Conservation (phyloP, 1,140 invertebrate species). For the Oscheius sp. region DNA sequence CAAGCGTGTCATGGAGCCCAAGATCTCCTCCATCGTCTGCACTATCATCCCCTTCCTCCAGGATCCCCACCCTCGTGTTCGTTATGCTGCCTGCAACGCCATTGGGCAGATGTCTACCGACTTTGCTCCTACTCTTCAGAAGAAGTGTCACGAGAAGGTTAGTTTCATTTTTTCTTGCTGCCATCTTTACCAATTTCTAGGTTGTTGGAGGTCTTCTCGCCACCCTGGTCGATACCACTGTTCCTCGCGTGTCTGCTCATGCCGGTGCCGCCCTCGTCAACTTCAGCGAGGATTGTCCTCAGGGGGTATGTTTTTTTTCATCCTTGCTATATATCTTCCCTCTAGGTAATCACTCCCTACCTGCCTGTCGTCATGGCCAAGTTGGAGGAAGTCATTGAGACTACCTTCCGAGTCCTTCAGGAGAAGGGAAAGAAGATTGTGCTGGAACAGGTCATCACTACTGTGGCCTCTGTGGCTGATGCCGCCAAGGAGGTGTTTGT, state of each 20-base stretch:
- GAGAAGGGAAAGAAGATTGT: constrained; percentile 92
- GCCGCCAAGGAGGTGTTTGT: constrained; percentile 94
- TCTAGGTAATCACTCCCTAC: constrained; percentile 78
- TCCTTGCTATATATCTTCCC: not conserved
- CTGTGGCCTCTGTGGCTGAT: constrained; percentile 97
- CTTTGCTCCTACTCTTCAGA: constrained; percentile 92
- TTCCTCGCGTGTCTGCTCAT: constrained; percentile 84
- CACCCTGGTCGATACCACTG: constrained; percentile 83
- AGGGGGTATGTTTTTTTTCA: constrained; percentile 69
- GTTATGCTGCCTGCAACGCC: constrained; percentile 97
- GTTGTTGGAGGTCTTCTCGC: constrained; percentile 82
- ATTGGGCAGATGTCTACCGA: constrained; percentile 98
- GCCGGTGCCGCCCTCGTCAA: constrained; percentile 89
- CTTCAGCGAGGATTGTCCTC: constrained; percentile 97
- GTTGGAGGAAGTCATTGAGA: constrained; percentile 81
- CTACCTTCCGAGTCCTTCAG: constrained; percentile 86
- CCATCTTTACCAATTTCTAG: not conserved
- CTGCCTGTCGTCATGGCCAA: constrained; percentile 85
- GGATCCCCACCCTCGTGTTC: constrained; percentile 86
- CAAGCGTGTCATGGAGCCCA: constrained; percentile 92
- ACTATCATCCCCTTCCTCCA: constrained; percentile 80
- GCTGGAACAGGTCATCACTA: constrained; percentile 90
- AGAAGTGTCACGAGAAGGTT: constrained; percentile 87
- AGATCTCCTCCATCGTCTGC: constrained; percentile 84
- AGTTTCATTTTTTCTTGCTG: not conserved